A percentile compares a stretch with the other conserved stretches of the same genome.
Evolutionary conservation across 2,888 invertebrate species (phyloP).

Genomic region (Macrostomum cliftonense): DNA sequence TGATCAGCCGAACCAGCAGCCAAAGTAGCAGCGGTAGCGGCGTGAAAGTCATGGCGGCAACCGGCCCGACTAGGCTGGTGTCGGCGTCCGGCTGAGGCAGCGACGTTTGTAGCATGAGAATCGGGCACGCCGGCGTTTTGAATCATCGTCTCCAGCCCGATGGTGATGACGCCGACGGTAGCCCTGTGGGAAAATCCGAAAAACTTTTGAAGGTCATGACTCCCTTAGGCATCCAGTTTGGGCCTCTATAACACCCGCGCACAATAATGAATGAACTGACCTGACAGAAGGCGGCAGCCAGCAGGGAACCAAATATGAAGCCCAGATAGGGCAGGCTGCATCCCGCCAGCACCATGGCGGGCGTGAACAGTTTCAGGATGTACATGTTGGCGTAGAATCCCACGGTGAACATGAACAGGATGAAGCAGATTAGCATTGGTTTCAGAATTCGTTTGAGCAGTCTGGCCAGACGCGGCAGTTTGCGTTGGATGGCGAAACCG

Average conservation of each 20-base stretch:
- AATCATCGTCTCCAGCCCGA: constrained; percentile 62
- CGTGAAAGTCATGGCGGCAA: constrained; percentile 13
- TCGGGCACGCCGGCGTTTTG: constrained; percentile 81
- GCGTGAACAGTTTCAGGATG: constrained; percentile 62
- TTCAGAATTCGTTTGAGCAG: constrained; percentile 46
- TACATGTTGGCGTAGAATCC: constrained; percentile 72
- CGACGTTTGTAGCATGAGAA: constrained; percentile 62
- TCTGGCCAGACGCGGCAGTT: constrained; percentile 46
- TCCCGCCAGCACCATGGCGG: constrained; percentile 20
- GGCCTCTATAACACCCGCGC: too few species aligned
- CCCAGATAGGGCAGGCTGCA: constrained; percentile 28
- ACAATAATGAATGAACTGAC: too few species aligned
- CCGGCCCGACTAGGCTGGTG: constrained; percentile 49
- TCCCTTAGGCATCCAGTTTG: too few species aligned
- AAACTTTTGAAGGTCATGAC: too few species aligned
- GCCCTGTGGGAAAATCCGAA: too few species aligned
- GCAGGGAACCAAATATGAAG: constrained; percentile 22
- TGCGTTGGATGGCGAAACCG: constrained; percentile 33
- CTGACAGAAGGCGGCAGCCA: constrained; percentile 19
- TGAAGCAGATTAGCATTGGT: constrained; percentile 57
- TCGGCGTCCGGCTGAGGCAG: constrained; percentile 68
- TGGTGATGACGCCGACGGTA: constrained; percentile 40
- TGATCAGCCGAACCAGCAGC: too few species aligned
- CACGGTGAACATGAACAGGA: constrained; percentile 64
- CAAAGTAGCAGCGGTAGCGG: not conserved